Percentiles rank a stretch among this genome's conserved stretches.
Conservation (phyloP, 2,888 invertebrate genomes). For the Ellobium chinense region DNA sequence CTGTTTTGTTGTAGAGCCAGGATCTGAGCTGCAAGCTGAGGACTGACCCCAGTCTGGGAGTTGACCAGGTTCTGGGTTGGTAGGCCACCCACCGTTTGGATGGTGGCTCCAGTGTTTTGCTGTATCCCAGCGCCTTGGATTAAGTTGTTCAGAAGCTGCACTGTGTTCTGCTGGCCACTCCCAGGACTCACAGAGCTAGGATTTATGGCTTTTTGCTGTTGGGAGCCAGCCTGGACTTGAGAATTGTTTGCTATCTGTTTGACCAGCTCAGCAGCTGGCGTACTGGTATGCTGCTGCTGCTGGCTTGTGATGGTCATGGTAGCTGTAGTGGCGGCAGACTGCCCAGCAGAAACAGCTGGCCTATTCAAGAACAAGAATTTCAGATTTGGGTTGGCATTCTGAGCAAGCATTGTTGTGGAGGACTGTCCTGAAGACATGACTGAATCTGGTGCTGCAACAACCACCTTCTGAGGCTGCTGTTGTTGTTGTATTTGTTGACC, state of each 20-base stretch:
- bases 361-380: slow-evolving; percentile 26
- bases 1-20: slow-evolving; percentile 36
- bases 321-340: neutral
- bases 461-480: neutral
- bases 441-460: slow-evolving; percentile 2
- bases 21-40: slow-evolving; percentile 41
- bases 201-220: neutral
- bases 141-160: slow-evolving; percentile 17
- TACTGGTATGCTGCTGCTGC: slow-evolving; percentile 8
- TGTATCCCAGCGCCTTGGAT: slow-evolving; percentile 3
- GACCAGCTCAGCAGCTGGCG: slow-evolving; percentile 50
- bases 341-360: neutral
- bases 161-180: slow-evolving; percentile 12
- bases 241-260: slow-evolving; percentile 46
- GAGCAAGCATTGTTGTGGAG: neutral
- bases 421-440: neutral
- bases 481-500: slow-evolving; percentile 27
- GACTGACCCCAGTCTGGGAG: neutral
- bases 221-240: slow-evolving; percentile 2
- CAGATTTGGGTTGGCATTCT: slow-evolving; percentile 14
- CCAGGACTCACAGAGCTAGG: neutral
- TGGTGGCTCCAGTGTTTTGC: neutral
- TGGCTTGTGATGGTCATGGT: neutral
- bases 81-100: neutral
- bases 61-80: neutral